Conservation (phyloP, 2,888 invertebrate genomes). For the Diploptera punctata region DNA sequence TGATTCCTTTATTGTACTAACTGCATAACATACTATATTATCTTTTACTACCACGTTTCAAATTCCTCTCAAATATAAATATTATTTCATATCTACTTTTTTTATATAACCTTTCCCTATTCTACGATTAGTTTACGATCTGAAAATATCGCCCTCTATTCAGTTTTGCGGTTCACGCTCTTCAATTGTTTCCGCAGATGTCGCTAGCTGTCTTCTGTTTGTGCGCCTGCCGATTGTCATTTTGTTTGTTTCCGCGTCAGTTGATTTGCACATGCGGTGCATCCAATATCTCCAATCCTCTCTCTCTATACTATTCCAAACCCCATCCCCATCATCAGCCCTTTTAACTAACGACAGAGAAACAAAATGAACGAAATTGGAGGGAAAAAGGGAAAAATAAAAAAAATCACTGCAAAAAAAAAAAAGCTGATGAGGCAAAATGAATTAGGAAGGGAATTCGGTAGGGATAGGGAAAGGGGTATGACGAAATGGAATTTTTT, state of each 20-base stretch:
- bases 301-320: not conserved
- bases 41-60: too few relatives aligned
- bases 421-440: slow-evolving; percentile 8
- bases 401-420: not conserved
- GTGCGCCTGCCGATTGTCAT: slow-evolving; percentile 13
- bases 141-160: slow-evolving; percentile 10
- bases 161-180: slow-evolving; percentile 13
- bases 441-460: slow-evolving; percentile 11
- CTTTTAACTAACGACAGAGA: slow-evolving; percentile 14
- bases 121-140: slow-evolving; percentile 3
- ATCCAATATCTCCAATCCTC: not conserved
- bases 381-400: not conserved
- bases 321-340: slow-evolving; percentile 1
- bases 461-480: not conserved
- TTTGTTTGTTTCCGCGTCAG: slow-evolving; percentile 18
- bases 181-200: slow-evolving; percentile 21
- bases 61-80: slow-evolving; percentile 1
- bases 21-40: too few relatives aligned
- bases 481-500: not conserved
- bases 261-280: slow-evolving; percentile 17
- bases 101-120: not conserved
- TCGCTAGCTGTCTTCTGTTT: slow-evolving; percentile 11
- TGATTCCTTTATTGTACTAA: too few relatives aligned
- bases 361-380: slow-evolving; percentile 15
- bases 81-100: slow-evolving; percentile 12